These are phyloP conservation scores for Porites lutea DNA, from an alignment of 64 coral and sea anemone species.

Conservation along the genomic window DNA sequence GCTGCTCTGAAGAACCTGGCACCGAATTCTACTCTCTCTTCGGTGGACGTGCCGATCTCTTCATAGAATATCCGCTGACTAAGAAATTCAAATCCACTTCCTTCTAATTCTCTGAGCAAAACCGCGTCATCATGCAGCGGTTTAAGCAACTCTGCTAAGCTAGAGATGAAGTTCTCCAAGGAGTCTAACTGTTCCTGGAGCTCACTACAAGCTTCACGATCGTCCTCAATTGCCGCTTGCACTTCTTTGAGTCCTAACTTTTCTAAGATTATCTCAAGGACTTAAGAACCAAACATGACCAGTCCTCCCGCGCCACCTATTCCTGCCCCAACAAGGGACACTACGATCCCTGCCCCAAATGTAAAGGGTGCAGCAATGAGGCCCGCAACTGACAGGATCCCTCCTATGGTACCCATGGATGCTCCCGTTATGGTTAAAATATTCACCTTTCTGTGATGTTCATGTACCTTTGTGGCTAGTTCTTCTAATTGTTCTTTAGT, in stretches of 20 bases:
- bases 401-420: slow-evolving; percentile 2
- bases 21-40: too few species aligned
- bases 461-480: slow-evolving; percentile 33
- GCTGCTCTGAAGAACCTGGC: too few species aligned
- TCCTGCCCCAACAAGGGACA: slow-evolving; percentile 24
- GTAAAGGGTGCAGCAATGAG: slow-evolving; percentile 61
- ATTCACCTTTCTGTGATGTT: slow-evolving; percentile 48
- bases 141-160: too few species aligned
- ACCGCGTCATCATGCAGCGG: too few species aligned
- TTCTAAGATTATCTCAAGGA: slow-evolving; percentile 18
- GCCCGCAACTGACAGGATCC: slow-evolving; percentile 27
- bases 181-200: neutral
- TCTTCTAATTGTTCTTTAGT: slow-evolving; percentile 5
- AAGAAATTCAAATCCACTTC: too few species aligned
- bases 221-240: slow-evolving; percentile 12
- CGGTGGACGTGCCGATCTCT: too few species aligned
- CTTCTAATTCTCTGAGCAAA: too few species aligned
- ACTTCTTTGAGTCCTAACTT: slow-evolving; percentile 34
- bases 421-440: slow-evolving; percentile 33
- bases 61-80: too few species aligned
- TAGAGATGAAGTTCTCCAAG: too few species aligned
- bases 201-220: neutral
- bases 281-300: slow-evolving; percentile 29
- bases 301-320: slow-evolving; percentile 57
- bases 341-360: slow-evolving; percentile 32